These are phyloP conservation scores for Acrobasis suavella DNA, from an alignment of 2,888 invertebrate species.

Conservation along the genomic window DNA sequence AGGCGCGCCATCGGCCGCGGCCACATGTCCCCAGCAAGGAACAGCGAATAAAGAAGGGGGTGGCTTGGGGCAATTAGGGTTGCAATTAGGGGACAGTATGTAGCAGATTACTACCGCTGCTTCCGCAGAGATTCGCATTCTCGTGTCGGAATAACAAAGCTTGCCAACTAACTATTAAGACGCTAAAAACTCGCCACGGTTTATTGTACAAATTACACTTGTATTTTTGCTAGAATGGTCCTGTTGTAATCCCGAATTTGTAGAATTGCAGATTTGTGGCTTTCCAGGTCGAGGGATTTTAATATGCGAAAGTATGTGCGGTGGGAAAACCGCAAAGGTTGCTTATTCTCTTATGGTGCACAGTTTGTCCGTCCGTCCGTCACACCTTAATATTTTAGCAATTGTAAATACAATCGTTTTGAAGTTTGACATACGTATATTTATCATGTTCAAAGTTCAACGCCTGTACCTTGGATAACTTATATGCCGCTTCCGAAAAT, in stretches of 20 bases:
- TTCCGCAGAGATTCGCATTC: slow-evolving; percentile 68
- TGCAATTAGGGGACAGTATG: slow-evolving; percentile 82
- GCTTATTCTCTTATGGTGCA: not conserved
- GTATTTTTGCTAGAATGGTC: slow-evolving; percentile 37
- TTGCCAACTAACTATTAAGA: slow-evolving; percentile 78
- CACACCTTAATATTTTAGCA: not conserved
- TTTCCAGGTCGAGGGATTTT: slow-evolving; percentile 46
- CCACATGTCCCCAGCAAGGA: slow-evolving; percentile 38
- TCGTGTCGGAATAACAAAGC: slow-evolving; percentile 67
- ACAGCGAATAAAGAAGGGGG: slow-evolving; percentile 56
- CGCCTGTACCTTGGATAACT: too few relatives aligned
- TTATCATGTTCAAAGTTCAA: too few relatives aligned
- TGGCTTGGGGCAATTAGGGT: slow-evolving; percentile 70
- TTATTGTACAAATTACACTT: slow-evolving; percentile 38
- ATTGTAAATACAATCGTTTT: too few relatives aligned
- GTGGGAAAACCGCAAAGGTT: not conserved
- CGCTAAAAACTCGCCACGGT: slow-evolving; percentile 48
- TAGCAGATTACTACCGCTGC: slow-evolving; percentile 74
- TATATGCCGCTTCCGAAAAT: too few relatives aligned
- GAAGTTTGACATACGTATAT: too few relatives aligned
- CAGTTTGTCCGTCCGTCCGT: not conserved
- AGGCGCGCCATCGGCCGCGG: slow-evolving; percentile 17
- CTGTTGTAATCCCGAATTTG: slow-evolving; percentile 43
- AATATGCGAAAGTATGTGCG: slow-evolving; percentile 51
- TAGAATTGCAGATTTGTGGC: slow-evolving; percentile 29